Base-by-base conservation (phyloP, 2,797 vertebrate species). In the Triplophysa bombifrons region DNA sequence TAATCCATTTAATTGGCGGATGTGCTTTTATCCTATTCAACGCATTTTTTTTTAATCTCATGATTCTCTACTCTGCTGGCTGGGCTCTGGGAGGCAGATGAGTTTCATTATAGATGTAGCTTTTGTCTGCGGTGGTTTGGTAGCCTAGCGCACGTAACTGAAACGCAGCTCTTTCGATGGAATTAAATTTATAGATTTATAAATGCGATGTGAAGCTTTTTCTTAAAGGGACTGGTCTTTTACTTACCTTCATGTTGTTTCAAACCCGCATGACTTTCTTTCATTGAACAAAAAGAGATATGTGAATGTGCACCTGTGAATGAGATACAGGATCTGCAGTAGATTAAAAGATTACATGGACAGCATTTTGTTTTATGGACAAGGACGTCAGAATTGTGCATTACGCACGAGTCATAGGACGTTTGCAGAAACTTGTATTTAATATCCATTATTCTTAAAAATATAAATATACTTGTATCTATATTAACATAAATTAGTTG, bases 1-100 rank as follows among this genome's bases (percentile, higher is more conserved):
- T 84, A 82, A 85, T 89, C 82, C 78, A 83, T 84, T 85, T 83
- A 89, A 81, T 77, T 74, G 79, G 61, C 84, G 69, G 25, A 51
- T 79, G 69, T 77, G 72, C 79, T 73, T 88, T 87, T 68, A 84
- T 87, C 70, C 70, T 74, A 13, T 76, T 80, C 25, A 27, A 16
- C 76, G 53, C 73, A 63, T 61, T 61, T 86, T 87, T 61, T 55
- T 22, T 34, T 9, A 2, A 60, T 83, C 78, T 86, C 78, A 80
- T 86, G 88, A 85, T 71, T 71, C 67, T 22, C 61, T 82, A 74
- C 4, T 19, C 60, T 61, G 13, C 74, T 53, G 65, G 55, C 61
- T 27, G 14, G 55, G 25, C 69, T 67, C 9, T 46, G 69, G 25
- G 64, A 76, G n/a, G 17, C 71, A 17, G 19, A 72, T 50, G 16